These are phyloP conservation scores for Amphipoea oculea DNA, from an alignment of 2,888 invertebrate genomes.

Conservation along the genomic window DNA sequence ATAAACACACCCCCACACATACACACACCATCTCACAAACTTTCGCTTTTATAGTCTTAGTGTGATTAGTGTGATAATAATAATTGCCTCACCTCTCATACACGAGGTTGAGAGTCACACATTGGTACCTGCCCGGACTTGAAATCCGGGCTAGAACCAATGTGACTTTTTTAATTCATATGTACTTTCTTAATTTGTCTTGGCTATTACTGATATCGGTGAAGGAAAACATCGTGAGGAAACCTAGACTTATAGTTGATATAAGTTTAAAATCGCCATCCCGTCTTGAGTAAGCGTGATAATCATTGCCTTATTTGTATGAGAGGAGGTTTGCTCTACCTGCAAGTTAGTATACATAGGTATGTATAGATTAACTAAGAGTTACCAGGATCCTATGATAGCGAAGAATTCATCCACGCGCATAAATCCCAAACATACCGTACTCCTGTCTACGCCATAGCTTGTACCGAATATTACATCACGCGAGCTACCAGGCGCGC, in stretches of 20 bases:
- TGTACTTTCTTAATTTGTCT: background rate
- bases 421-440: background rate
- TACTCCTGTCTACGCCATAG: background rate
- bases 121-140: background rate
- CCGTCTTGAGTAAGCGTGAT: background rate
- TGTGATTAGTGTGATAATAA: background rate
- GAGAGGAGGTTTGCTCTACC: background rate
- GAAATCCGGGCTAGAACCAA: background rate
- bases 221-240: background rate
- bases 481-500: conserved; percentile 47
- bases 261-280: background rate
- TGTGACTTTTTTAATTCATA: background rate
- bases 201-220: background rate
- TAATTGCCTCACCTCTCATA: background rate
- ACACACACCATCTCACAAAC: too few relatives aligned
- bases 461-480: conserved; percentile 43
- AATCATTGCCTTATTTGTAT: background rate
- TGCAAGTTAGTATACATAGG: background rate
- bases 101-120: background rate
- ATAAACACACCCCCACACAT: too few relatives aligned
- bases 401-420: background rate
- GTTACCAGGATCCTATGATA: background rate
- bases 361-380: background rate
- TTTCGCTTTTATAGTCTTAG: too few relatives aligned
- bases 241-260: background rate